A percentile compares a stretch with the other conserved stretches of the same genome.
Conservation (phyloP, 2,797 vertebrate species). For the Echiichthys vipera region DNA sequence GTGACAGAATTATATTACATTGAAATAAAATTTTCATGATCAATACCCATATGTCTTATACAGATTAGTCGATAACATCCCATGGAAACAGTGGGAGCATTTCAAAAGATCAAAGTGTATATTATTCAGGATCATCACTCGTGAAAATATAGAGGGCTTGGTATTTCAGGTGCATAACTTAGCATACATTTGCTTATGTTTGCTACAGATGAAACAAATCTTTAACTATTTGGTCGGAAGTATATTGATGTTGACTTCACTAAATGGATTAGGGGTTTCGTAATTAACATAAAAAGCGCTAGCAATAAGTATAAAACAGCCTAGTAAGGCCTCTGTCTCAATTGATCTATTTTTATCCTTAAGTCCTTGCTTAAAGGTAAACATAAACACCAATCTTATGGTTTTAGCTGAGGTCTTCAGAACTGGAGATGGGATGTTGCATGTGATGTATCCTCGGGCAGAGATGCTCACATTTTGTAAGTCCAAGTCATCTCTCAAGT, state of each 20-base stretch:
- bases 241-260: not conserved
- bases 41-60: slow-evolving; percentile 50
- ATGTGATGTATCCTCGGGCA: slow-evolving; percentile 6
- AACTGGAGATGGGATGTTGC: slow-evolving; percentile 7
- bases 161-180: slow-evolving; percentile 5
- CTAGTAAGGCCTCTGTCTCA: slow-evolving; percentile 5
- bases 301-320: not conserved
- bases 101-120: slow-evolving; percentile 11
- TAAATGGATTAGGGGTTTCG: slow-evolving; percentile 37
- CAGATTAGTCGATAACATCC: slow-evolving; percentile 25
- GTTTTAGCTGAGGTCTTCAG: slow-evolving; percentile 23
- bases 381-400: slow-evolving; percentile 8
- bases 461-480: no score
- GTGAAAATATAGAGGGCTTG: not conserved
- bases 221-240: not conserved
- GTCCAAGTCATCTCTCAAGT: no score
- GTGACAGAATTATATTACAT: slow-evolving; percentile 47
- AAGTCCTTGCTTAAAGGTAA: slow-evolving; percentile 11
- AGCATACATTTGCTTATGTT: not conserved
- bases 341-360: no score
- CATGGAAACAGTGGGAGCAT: not conserved
- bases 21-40: slow-evolving; percentile 41
- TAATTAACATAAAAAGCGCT: slow-evolving; percentile 14
- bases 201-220: not conserved
- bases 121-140: slow-evolving; percentile 37